Conservation (phyloP, 2,113 vertebrate genomes). For the Odontophorus gujanensis region DNA sequence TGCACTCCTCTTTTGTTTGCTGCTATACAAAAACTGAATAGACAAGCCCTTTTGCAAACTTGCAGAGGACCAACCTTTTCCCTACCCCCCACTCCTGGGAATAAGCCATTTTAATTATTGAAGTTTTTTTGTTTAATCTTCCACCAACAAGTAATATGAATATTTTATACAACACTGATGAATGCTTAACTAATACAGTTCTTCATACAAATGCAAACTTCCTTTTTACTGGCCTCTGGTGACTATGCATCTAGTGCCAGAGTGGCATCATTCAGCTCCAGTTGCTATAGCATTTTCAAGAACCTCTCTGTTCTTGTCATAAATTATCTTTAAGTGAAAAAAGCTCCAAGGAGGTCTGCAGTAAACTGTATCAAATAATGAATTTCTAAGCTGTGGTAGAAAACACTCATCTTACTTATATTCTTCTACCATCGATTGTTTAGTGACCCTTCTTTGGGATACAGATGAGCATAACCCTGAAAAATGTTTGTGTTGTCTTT, state of each 20-base stretch:
- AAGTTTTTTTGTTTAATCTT: conserved; percentile 73
- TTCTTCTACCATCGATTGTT: conserved; percentile 85
- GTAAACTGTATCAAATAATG: conserved; percentile 87
- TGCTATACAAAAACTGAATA: conserved; percentile 82
- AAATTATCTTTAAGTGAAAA: conserved; percentile 99
- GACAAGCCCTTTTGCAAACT: conserved; percentile 77
- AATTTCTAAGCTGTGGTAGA: conserved; percentile 86
- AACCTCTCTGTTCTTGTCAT: conserved; percentile 97
- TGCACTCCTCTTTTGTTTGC: conserved; percentile 80
- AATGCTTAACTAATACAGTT: conserved; percentile 80
- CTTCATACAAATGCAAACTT: conserved; percentile 84
- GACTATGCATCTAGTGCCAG: conserved; percentile 77
- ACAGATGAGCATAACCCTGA: conserved; percentile 85
- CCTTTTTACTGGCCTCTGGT: conserved; percentile 81
- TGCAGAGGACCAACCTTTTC: conserved; percentile 74
- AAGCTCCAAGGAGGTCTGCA: conserved; percentile 88
- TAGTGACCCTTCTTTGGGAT: conserved; percentile 83
- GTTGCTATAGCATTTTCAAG: conserved; percentile 99
- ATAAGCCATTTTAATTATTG: conserved; percentile 78
- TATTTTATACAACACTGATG: conserved; percentile 77
- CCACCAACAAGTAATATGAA: conserved; percentile 76
- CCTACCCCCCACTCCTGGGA: conserved; percentile 64
- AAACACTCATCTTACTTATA: conserved; percentile 89
- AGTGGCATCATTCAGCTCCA: conserved; percentile 85
- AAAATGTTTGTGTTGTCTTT: conserved; percentile 86